phyloP scores from a whole-genome alignment of 2,888 invertebrate genomes.

The Lasiommata megera region DNA sequence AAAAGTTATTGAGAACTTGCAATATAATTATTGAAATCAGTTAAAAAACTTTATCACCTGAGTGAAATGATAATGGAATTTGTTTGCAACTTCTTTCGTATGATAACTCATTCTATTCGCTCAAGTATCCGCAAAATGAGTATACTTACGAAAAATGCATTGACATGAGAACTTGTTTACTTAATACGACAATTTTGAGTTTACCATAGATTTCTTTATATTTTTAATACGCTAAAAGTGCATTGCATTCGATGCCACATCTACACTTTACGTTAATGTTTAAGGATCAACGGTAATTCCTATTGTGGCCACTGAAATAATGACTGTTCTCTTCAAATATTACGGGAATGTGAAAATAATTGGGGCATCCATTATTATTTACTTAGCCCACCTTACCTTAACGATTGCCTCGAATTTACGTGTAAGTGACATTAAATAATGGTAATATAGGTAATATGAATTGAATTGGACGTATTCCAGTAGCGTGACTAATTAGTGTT shows the following conservation, averaged over 20 bases:
- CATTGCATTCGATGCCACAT: slow-evolving; percentile 13
- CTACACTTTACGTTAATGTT: slow-evolving; percentile 15
- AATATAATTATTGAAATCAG: too few relatives aligned
- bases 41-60: too few relatives aligned
- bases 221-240: too few relatives aligned
- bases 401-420: slow-evolving; percentile 31
- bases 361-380: slow-evolving; percentile 47
- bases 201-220: too few relatives aligned
- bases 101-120: too few relatives aligned
- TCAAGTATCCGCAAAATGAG: too few relatives aligned
- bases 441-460: slow-evolving; percentile 14
- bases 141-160: too few relatives aligned
- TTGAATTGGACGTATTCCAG: slow-evolving; percentile 3
- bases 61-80: too few relatives aligned
- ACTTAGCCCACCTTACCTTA: slow-evolving; percentile 33
- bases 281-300: slow-evolving; percentile 30
- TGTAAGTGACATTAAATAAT: slow-evolving; percentile 27
- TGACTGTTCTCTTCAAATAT: slow-evolving; percentile 54
- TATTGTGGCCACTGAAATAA: slow-evolving; percentile 54
- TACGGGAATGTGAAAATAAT: slow-evolving; percentile 73
- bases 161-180: too few relatives aligned
- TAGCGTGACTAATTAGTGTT: slow-evolving; percentile 1
- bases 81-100: too few relatives aligned
- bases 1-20: too few relatives aligned
- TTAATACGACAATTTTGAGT: too few relatives aligned